These are phyloP conservation scores for Eupsilia transversa DNA, from an alignment of 2,888 invertebrate species.

Conservation along the genomic window DNA sequence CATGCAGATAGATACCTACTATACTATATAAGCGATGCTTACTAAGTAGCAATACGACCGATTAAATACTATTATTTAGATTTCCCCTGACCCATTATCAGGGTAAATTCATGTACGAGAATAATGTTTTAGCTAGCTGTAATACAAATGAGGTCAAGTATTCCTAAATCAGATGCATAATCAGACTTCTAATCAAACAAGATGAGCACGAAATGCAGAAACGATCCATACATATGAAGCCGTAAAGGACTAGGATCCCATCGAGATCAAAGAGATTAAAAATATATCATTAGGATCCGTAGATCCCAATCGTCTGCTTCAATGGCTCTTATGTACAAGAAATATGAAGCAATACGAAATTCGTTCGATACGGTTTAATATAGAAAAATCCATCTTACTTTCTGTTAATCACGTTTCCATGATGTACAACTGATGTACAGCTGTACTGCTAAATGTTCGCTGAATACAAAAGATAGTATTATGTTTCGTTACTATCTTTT, in stretches of 20 bases:
- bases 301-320: conserved; percentile 61
- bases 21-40: not conserved
- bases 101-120: not conserved
- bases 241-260: conserved; percentile 43
- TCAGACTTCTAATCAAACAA: conserved; percentile 35
- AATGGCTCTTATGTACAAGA: conserved; percentile 56
- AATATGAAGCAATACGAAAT: conserved; percentile 52
- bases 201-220: conserved; percentile 31
- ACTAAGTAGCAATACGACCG: not conserved
- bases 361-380: conserved; percentile 60
- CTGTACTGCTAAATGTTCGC: conserved; percentile 45
- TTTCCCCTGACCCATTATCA: not conserved
- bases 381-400: conserved; percentile 56
- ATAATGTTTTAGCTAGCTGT: not conserved
- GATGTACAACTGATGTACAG: conserved; percentile 33
- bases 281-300: conserved; percentile 66
- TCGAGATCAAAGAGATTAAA: conserved; percentile 67
- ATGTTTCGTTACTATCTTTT: conserved; percentile 31
- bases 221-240: conserved; percentile 43
- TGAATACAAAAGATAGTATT: conserved; percentile 59
- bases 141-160: conserved; percentile 37
- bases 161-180: conserved; percentile 15
- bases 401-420: conserved; percentile 58
- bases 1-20: not conserved
- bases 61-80: not conserved